Base-by-base conservation (phyloP, 1,140 invertebrate species). In the Rhynchophorus ferrugineus region DNA sequence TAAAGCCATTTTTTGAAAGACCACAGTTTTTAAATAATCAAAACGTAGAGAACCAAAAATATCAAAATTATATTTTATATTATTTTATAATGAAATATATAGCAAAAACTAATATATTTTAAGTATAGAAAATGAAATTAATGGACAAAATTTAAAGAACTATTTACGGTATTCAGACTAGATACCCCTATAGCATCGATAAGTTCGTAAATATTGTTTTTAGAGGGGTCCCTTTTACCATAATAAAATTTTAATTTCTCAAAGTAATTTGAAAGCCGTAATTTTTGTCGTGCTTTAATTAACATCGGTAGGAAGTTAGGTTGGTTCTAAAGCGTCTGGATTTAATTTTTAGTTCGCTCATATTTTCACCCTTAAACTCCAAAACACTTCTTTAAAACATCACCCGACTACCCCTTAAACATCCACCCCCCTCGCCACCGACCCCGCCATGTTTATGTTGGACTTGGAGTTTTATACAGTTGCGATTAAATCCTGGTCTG, bases 201-300 rank as follows among this genome's bases (percentile, higher is more conserved):
- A 13, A 2, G 9, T 13, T 3, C 35, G 17, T 37, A n/a, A 37
- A 37, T 37, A 43, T 3, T 43, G 17, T 43, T 19, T 24, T 43
- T 13, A 11, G 17, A 43, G 16, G 16, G 20, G 17, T 19, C 41
- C 9, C 49, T 42, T 58, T 58, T 49, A n/a, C 24, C 14, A 52
- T 56, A 51, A 59, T 56, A 56, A 57, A 59, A 60, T 43, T 60
- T 57, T 57, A 49, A 60, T 60, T 57, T 51, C 48, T 35, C 48
- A 48, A 57, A 44, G 48, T 60, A 57, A 60, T 60, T 57, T 53
- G 44, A 52, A 57, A 54, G 55, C 50, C 53, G 58, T 60, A 60
- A 60, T 60, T 57, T 57, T 60, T 60, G 58, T 60, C 55, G 44
- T 53, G 58, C 54, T 57, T 60, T 60, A 60, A 60, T 60, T 60